Conservation (phyloP, 2,113 vertebrate species). For the Oceanites oceanicus region DNA sequence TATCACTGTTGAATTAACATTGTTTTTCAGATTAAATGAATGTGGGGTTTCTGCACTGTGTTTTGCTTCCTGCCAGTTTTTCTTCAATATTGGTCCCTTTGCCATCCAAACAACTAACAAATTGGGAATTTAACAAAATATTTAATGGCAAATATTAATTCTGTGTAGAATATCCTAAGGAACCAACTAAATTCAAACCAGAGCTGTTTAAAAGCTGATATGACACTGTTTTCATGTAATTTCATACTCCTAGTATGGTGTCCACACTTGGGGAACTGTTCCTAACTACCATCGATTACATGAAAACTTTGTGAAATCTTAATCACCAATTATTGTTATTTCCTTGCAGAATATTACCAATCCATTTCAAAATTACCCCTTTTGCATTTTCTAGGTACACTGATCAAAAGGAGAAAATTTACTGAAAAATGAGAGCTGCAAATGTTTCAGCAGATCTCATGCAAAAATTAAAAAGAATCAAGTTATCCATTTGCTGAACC, state of each 20-base stretch:
- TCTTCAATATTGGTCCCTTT: neutral
- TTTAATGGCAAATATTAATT: neutral
- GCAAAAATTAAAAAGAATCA: neutral
- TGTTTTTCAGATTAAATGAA: neutral
- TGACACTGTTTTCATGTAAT: neutral
- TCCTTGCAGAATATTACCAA: neutral
- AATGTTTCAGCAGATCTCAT: neutral
- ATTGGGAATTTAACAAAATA: neutral
- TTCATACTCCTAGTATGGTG: neutral
- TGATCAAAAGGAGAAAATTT: neutral
- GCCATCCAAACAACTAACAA: neutral
- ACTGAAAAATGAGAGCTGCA: neutral
- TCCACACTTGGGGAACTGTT: neutral
- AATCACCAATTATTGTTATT: neutral
- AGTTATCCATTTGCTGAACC: neutral
- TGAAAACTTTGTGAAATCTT: neutral
- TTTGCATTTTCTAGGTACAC: neutral
- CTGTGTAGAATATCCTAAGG: neutral
- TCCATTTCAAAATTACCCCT: neutral
- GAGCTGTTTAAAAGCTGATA: neutral
- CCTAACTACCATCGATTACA: neutral
- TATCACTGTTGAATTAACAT: neutral
- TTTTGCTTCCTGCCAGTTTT: neutral
- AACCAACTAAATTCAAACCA: neutral
- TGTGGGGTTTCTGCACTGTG: rapidly evolving